Base-by-base conservation (phyloP, 2,797 vertebrate species). In the Aplochiton taeniatus region DNA sequence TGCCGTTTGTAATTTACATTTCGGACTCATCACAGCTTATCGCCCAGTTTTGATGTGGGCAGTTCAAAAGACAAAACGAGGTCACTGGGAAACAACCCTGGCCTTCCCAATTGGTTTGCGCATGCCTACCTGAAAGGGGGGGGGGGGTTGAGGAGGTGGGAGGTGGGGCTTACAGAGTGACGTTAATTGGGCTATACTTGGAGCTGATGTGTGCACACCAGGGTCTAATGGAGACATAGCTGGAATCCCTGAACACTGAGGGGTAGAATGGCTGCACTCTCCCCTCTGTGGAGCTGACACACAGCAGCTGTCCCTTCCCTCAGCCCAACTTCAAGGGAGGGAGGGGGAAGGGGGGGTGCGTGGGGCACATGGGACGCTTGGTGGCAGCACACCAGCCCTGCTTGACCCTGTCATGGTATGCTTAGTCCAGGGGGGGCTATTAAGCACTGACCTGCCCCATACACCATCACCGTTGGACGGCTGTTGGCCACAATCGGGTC, bases 271-370 rank as follows among this genome's bases (percentile, higher is more conserved):
- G 31, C 31, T 31, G 31, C 55, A 11, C 56, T 44, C 14, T 56
- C 12, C 49, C 12, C 61, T 19, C 45, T 43, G 31, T 18, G 56
- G 62, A 67, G 72, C 77, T 80, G 78, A 82, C 61, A 62, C 68
- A 59, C 70, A 81, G 79, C 91, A 92, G 89, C 90, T 93, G 92
- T 90, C 85, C 79, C 84, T 91, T 92, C 89, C 87, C 90, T 92
- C 86, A 89, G 80, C 66, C 44, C 1, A 63, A 71, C 45, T 14
- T 53, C n/a, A 17, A 20, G 57, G 53, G 42, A 12, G 11, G 31
- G 8, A 60, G 31, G 51, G 18, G 19, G 11, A 18, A 18, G 49
- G 1, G 11, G 43, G 46, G 54, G 59, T 12, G 16, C 0, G 10
- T 9, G 54, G 1, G 31, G 1, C 7, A 14, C 46, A 50, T 50